phyloP scores from a whole-genome alignment of 2,888 invertebrate species.

The Nomada fucata region DNA sequence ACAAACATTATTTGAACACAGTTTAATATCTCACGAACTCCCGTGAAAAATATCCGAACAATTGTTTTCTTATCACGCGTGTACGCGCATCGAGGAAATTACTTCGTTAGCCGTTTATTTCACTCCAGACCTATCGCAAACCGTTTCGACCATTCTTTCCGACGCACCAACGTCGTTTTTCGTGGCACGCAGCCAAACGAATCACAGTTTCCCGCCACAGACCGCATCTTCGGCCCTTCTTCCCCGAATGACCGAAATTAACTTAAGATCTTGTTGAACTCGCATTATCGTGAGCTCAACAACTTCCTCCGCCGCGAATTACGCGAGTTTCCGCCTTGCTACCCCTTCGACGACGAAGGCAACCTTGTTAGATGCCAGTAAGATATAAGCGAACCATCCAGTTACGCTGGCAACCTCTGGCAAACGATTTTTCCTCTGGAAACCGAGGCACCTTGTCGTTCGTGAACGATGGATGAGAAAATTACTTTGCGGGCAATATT shows the following conservation, averaged over 20 bases:
- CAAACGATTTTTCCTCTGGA: background rate
- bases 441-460: background rate
- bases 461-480: background rate
- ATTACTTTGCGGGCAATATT: background rate
- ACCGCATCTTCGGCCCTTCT: background rate
- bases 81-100: too few relatives aligned
- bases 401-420: background rate
- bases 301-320: constrained; percentile 23
- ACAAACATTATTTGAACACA: too few relatives aligned
- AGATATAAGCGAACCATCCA: background rate
- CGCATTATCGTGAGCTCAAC: constrained; percentile 8
- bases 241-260: constrained; percentile 18
- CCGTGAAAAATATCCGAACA: too few relatives aligned
- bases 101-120: too few relatives aligned
- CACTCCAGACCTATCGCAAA: too few relatives aligned
- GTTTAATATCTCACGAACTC: too few relatives aligned
- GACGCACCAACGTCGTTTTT: background rate
- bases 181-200: constrained; percentile 22
- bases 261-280: constrained; percentile 42
- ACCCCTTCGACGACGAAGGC: background rate
- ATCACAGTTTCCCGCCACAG: constrained; percentile 4
- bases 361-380: constrained; percentile 10
- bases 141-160: background rate
- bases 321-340: constrained; percentile 28
- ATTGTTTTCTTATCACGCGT: too few relatives aligned